Evolutionary conservation across 2,888 invertebrate species (phyloP).

Genomic region (Xanthorhoe spadicearia): DNA sequence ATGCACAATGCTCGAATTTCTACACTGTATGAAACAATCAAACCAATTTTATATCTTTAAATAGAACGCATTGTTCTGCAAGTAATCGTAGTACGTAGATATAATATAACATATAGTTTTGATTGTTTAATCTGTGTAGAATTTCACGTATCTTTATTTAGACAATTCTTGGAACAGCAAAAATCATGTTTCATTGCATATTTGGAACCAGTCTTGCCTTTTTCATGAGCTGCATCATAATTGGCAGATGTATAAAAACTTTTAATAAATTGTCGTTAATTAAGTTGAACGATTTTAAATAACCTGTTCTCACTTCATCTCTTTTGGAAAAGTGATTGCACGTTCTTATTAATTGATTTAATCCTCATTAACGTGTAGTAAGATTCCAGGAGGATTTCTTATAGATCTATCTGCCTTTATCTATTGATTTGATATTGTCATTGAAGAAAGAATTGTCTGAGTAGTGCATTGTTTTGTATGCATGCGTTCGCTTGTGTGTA

Average conservation of each 20-base stretch:
- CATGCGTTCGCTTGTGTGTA: slow-evolving; percentile 80
- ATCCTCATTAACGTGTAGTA: background rate
- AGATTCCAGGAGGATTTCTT: background rate
- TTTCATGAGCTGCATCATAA: slow-evolving; percentile 17
- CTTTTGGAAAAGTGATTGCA: slow-evolving; percentile 10
- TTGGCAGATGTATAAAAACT: slow-evolving; percentile 27
- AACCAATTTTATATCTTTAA: background rate
- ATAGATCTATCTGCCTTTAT: background rate
- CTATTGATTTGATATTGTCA: background rate
- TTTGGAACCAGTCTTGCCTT: slow-evolving; percentile 32
- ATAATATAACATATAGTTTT: background rate
- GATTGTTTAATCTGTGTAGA: slow-evolving; percentile 43
- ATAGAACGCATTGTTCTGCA: background rate
- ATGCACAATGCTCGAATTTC: slow-evolving; percentile 40
- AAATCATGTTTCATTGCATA: slow-evolving; percentile 20
- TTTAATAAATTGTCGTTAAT: slow-evolving; percentile 25
- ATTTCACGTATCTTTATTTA: slow-evolving; percentile 47
- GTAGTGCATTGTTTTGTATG: slow-evolving; percentile 57
- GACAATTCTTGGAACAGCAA: slow-evolving; percentile 42
- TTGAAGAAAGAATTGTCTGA: slow-evolving; percentile 55
- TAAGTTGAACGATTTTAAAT: slow-evolving; percentile 22
- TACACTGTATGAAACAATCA: slow-evolving; percentile 16
- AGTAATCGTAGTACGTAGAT: background rate
- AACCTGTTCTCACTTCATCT: slow-evolving; percentile 22
- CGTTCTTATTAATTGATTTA: slow-evolving; percentile 9